Evolutionary conservation across 1,140 invertebrate genomes (phyloP).

Genomic region (Popillia japonica): DNA sequence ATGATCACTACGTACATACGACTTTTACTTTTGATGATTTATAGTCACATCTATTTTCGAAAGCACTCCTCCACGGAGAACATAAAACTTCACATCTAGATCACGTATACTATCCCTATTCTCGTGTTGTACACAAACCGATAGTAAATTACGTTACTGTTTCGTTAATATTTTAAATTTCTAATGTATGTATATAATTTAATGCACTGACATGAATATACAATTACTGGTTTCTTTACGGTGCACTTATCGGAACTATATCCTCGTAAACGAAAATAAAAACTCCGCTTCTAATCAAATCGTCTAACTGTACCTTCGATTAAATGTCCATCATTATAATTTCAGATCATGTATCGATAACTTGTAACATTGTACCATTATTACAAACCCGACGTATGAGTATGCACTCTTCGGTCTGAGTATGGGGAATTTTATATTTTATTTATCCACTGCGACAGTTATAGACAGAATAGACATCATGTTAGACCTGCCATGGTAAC

Average conservation of each 20-base stretch:
- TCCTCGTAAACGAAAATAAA: slow-evolving; percentile 3
- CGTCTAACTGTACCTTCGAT: slow-evolving; percentile 11
- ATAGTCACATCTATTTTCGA: slow-evolving; percentile 5
- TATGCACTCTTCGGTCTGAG: background rate
- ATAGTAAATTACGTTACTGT: background rate
- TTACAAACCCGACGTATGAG: background rate
- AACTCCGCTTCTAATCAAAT: slow-evolving; percentile 11
- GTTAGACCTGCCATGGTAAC: too few species aligned
- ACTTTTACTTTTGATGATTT: slow-evolving; percentile 3
- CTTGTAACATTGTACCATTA: slow-evolving; percentile 23
- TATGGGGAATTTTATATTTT: background rate
- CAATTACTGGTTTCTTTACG: slow-evolving; percentile 22
- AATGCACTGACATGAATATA: slow-evolving; percentile 17
- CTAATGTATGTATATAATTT: background rate
- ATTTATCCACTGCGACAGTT: background rate
- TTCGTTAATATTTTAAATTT: slow-evolving; percentile 24
- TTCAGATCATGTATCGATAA: slow-evolving; percentile 31
- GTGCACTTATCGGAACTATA: slow-evolving; percentile 7
- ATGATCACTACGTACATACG: background rate
- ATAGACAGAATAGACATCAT: too few species aligned
- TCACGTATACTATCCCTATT: background rate
- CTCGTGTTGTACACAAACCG: background rate
- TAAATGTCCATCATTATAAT: slow-evolving; percentile 28
- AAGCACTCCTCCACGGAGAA: background rate
- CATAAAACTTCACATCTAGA: slow-evolving; percentile 13